Percentiles rank a stretch among this genome's conserved stretches.
These are phyloP conservation scores for Perizoma flavofasciatum DNA, from an alignment of 2,888 invertebrate genomes.

Conservation along the genomic window DNA sequence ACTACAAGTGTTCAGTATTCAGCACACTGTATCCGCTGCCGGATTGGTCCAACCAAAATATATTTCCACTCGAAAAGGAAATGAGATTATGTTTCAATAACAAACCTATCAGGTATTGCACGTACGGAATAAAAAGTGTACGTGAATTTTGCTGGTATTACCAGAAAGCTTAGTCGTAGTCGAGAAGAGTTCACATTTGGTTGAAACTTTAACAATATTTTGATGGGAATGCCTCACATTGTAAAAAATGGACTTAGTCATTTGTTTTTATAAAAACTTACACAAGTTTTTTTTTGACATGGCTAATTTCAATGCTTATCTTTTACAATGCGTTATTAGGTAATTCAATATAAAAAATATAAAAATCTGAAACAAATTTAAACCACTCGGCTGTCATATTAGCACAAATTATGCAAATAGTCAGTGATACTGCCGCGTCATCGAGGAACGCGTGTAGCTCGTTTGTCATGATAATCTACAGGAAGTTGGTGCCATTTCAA, in stretches of 20 bases:
- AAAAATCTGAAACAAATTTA: neutral
- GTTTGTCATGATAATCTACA: constrained; percentile 70
- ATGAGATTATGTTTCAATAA: constrained; percentile 71
- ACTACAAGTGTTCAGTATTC: constrained; percentile 42
- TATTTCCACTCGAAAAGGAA: constrained; percentile 65
- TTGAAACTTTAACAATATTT: neutral
- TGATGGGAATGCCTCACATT: no score
- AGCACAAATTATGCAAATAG: constrained; percentile 38
- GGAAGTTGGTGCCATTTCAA: constrained; percentile 63
- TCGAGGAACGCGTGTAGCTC: constrained; percentile 40
- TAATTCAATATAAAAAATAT: no score
- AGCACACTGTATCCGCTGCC: constrained; percentile 37
- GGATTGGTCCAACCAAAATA: constrained; percentile 59
- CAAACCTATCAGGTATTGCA: constrained; percentile 58
- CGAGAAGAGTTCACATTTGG: neutral
- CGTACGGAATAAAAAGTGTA: constrained; percentile 60
- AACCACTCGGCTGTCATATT: constrained; percentile 20
- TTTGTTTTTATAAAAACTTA: no score
- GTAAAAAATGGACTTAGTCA: no score
- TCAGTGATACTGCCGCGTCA: constrained; percentile 32
- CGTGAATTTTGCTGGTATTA: constrained; percentile 39
- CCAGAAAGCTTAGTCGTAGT: constrained; percentile 4
- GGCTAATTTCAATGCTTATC: no score
- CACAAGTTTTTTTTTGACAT: no score
- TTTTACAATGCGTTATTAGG: no score